Conservation (phyloP, 2,113 vertebrate genomes). For the Phylloscopus whistleri region DNA sequence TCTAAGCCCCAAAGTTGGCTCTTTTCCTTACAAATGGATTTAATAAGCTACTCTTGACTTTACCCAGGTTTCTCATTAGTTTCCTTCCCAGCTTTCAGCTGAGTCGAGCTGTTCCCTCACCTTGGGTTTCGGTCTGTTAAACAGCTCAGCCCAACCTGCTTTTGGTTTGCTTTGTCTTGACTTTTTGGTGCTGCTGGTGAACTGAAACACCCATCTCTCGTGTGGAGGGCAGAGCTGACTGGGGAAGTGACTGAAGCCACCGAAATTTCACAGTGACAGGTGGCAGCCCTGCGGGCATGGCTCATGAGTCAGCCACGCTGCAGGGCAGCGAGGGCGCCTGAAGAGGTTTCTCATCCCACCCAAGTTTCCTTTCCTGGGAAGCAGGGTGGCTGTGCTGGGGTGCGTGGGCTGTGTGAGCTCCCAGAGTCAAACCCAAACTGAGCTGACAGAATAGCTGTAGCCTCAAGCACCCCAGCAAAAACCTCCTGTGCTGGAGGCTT, state of each 20-base stretch:
- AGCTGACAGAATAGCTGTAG: constrained; percentile 11
- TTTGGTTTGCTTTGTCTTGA: background rate
- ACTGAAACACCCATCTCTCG: background rate
- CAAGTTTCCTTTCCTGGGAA: constrained; percentile 53
- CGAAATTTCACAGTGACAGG: background rate
- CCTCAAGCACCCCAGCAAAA: background rate
- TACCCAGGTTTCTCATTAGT: background rate
- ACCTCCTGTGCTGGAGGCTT: background rate
- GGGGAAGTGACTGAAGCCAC: background rate
- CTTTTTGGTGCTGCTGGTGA: background rate
- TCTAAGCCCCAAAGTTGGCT: background rate
- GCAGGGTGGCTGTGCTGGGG: background rate
- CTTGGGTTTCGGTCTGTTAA: background rate
- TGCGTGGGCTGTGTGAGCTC: constrained; percentile 3
- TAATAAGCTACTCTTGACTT: background rate
- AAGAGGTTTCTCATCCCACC: constrained; percentile 55
- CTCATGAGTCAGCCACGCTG: background rate
- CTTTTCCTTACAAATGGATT: background rate
- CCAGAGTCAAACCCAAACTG: constrained; percentile 49
- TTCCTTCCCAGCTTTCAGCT: background rate
- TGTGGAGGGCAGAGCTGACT: background rate
- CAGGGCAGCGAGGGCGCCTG: background rate
- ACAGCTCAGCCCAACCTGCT: background rate
- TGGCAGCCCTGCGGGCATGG: background rate
- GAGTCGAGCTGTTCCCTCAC: background rate